phyloP scores from a whole-genome alignment of 2,797 vertebrate species.

The Anomalospiza imberbis region DNA sequence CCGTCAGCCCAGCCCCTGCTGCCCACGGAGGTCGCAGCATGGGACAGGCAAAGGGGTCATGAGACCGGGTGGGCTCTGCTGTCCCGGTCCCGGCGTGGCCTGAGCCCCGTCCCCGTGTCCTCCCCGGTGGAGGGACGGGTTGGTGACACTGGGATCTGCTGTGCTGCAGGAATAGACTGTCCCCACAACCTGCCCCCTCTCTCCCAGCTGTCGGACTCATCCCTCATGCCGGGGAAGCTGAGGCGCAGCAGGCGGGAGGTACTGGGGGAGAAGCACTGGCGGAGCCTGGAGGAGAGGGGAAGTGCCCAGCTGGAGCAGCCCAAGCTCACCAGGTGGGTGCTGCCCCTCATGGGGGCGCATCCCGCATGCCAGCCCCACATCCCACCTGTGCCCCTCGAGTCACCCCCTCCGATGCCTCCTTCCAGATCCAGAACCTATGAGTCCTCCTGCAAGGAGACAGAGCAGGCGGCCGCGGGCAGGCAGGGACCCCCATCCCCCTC shows the following conservation, averaged over 20 bases:
- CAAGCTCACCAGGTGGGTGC: slow-evolving; percentile 70
- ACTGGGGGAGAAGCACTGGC: slow-evolving; percentile 70
- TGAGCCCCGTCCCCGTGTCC: not conserved
- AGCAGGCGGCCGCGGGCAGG: slow-evolving; percentile 19
- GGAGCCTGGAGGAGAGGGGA: slow-evolving; percentile 79
- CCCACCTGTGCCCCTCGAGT: not conserved
- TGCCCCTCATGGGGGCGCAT: fast-evolving
- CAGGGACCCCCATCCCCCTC: not conserved
- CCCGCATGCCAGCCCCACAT: not conserved
- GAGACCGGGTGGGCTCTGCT: not conserved
- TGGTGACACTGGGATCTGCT: not conserved
- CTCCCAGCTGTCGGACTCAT: slow-evolving; percentile 66
- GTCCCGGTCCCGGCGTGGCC: not conserved
- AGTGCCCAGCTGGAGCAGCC: slow-evolving; percentile 44
- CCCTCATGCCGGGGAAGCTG: slow-evolving; percentile 64
- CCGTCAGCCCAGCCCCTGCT: not conserved
- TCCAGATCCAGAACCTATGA: slow-evolving; percentile 81
- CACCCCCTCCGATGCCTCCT: not conserved
- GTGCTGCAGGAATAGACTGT: not conserved
- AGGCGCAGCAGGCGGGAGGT: slow-evolving; percentile 57
- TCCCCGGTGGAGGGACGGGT: no score
- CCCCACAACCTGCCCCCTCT: no score
- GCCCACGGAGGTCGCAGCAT: not conserved
- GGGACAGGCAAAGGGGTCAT: no score
- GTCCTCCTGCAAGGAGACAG: not conserved